Evolutionary conservation across 2,797 vertebrate species (phyloP).

Genomic region (Prunella strophiata): DNA sequence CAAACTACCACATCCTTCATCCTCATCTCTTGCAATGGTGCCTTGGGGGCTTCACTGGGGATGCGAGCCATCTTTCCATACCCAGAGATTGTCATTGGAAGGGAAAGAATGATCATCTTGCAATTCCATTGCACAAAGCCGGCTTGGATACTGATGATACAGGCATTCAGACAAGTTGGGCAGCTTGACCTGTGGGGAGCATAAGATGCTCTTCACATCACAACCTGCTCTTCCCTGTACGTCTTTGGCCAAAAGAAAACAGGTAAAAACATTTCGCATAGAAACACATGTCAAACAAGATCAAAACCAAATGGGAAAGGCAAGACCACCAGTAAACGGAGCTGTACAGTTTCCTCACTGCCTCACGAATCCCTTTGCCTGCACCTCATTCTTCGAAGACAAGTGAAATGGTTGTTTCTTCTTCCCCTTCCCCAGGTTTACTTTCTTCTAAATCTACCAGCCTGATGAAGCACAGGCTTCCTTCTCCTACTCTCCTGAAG

Average conservation of each 20-base stretch:
- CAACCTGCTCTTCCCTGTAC: conserved; percentile 41
- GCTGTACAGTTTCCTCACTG: neutral
- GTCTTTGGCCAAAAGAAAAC: conserved; percentile 16
- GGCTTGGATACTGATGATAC: too few species aligned
- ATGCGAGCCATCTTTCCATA: too few species aligned
- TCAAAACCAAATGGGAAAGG: neutral
- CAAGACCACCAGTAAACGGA: neutral
- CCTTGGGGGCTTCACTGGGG: too few species aligned
- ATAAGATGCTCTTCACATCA: conserved; percentile 21
- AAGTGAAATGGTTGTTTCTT: neutral
- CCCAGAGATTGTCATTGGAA: too few species aligned
- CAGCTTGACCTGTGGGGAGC: conserved; percentile 57
- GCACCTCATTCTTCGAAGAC: neutral
- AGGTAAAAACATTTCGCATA: neutral
- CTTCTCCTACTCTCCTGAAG: neutral
- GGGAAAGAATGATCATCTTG: too few species aligned
- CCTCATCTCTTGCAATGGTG: too few species aligned
- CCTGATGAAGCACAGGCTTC: neutral
- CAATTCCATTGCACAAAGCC: too few species aligned
- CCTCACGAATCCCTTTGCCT: neutral
- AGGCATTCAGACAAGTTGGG: too few species aligned
- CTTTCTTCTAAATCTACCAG: neutral
- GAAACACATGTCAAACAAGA: conserved; percentile 17
- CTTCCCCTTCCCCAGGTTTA: too few species aligned
- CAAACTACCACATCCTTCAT: too few species aligned